These are phyloP conservation scores for Unio pictorum DNA, from an alignment of 2,888 invertebrate genomes.

Conservation along the genomic window DNA sequence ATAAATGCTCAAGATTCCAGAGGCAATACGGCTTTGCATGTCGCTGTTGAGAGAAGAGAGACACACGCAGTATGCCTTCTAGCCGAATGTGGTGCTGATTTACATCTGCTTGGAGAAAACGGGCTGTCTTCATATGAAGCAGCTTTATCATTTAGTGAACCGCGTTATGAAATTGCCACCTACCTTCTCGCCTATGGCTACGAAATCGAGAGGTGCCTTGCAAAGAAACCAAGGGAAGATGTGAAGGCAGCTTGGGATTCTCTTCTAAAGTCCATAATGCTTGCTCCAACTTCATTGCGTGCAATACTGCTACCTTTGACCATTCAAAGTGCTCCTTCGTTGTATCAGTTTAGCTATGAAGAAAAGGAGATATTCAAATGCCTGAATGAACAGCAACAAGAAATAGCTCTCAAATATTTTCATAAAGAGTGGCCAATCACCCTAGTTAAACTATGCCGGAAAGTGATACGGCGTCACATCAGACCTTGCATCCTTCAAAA, in stretches of 20 bases:
- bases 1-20: slow-evolving; percentile 18
- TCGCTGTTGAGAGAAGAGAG: slow-evolving; percentile 22
- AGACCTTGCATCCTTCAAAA: slow-evolving; percentile 13
- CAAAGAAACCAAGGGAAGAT: not conserved
- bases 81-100: slow-evolving; percentile 25
- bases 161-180: slow-evolving; percentile 25
- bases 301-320: not conserved
- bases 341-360: too few species aligned
- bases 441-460: slow-evolving; percentile 17
- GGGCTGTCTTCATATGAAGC: slow-evolving; percentile 29
- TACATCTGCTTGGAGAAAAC: slow-evolving; percentile 22
- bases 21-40: slow-evolving; percentile 36
- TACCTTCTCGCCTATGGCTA: slow-evolving; percentile 34
- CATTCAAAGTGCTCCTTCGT: too few species aligned
- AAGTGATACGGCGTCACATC: slow-evolving; percentile 14
- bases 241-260: not conserved
- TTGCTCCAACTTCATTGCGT: not conserved
- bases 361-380: too few species aligned
- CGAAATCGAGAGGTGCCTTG: slow-evolving; percentile 6
- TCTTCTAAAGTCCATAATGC: not conserved
- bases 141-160: slow-evolving; percentile 16
- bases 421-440: slow-evolving; percentile 5
- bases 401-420: too few species aligned
- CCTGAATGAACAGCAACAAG: too few species aligned
- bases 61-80: slow-evolving; percentile 21